A percentile compares a stretch with the other conserved stretches of the same genome.
phyloP scores from a whole-genome alignment of 2,113 vertebrate species.

The Lucifuga dentata region DNA sequence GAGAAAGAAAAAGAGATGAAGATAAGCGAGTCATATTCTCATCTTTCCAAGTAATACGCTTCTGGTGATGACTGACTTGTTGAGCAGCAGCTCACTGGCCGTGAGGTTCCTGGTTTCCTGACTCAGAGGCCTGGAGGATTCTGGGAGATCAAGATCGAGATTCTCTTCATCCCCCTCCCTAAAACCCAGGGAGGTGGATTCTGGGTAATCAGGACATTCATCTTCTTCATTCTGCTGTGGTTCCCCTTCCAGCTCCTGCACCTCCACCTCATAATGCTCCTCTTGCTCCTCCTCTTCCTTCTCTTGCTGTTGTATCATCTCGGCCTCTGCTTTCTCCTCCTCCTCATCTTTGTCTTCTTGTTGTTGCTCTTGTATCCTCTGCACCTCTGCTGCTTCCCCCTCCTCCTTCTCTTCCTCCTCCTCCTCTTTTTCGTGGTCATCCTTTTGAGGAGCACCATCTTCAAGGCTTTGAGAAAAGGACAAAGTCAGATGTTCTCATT shows the following conservation, averaged over 20 bases:
- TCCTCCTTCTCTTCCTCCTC: neutral
- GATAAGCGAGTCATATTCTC: neutral
- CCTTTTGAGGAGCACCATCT: conserved; percentile 12
- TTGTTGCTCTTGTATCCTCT: neutral
- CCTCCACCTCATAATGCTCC: conserved; percentile 2
- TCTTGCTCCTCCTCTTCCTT: conserved; percentile 3
- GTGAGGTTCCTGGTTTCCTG: conserved; percentile 73
- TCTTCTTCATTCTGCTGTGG: conserved; percentile 7
- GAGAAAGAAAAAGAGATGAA: neutral
- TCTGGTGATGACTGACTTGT: conserved; percentile 77
- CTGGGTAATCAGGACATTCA: conserved; percentile 18
- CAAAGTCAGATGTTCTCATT: neutral
- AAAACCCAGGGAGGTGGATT: conserved; percentile 43
- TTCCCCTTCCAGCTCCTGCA: conserved; percentile 23
- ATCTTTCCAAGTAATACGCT: neutral
- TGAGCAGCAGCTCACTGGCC: conserved; percentile 81
- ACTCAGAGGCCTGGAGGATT: conserved; percentile 60
- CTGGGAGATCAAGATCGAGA: conserved; percentile 50
- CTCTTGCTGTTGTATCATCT: neutral
- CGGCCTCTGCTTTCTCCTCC: neutral
- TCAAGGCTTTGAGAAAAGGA: conserved; percentile 41
- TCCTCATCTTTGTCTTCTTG: neutral
- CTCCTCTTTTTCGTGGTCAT: neutral
- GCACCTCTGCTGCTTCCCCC: no score
- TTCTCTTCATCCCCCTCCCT: conserved; percentile 50